Evolutionary conservation across 1,140 invertebrate genomes (phyloP).

Genomic region (Trichonephila clavata): DNA sequence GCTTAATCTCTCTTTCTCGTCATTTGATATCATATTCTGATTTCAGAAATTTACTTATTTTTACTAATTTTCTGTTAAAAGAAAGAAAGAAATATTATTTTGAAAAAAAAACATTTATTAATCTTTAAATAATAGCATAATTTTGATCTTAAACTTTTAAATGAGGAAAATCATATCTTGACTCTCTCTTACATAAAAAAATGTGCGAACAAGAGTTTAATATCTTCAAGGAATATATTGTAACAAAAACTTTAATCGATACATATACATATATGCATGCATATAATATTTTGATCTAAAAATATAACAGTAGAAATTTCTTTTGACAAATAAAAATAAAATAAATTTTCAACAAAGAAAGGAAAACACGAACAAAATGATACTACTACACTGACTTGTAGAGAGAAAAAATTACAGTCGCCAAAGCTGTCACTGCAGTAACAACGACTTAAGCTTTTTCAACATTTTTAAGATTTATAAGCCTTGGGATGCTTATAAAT

Average conservation of each 20-base stretch:
- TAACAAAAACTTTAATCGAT: neutral
- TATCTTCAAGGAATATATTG: no score
- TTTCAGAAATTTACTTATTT: no score
- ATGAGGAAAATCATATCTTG: no score
- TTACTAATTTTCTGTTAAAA: no score
- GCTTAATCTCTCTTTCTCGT: no score
- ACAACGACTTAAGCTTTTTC: conserved; percentile 47
- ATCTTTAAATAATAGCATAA: no score
- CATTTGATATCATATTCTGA: no score
- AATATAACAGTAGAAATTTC: neutral
- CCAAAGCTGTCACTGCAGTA: conserved; percentile 38
- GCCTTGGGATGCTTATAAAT: conserved; percentile 34
- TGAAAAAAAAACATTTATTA: no score
- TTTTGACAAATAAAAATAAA: neutral
- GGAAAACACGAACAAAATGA: neutral
- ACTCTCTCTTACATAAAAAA: no score
- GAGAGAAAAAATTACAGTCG: neutral
- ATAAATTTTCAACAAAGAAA: neutral
- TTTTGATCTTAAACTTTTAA: no score
- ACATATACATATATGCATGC: neutral
- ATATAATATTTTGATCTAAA: neutral
- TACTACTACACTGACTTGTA: neutral
- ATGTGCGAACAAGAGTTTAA: neutral
- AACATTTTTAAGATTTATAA: conserved; percentile 40
- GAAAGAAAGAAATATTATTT: no score